Evolutionary conservation across 2,888 invertebrate species (phyloP), one percentile per base, ranked within the genome.

Genomic region (Psococerastis gibbosa): DNA sequence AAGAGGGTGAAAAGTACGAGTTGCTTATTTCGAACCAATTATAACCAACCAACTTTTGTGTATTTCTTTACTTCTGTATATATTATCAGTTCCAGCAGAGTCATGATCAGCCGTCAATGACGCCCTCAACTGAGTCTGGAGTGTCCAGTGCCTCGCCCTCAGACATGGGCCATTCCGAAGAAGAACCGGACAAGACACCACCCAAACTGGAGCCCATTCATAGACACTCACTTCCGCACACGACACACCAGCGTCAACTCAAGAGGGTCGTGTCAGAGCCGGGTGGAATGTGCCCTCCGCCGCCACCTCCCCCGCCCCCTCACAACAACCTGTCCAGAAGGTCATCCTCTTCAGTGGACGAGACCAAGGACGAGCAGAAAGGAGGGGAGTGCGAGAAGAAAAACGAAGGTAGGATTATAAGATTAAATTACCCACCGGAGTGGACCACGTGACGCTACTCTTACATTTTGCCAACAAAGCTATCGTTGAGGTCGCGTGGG

Each of bases 221-320:
- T 11, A 52, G 63, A 22, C 62, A 63, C 49, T 64, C 65, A 2
- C 50, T 61, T 46, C 55, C 55, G 17, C 57, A 50, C 32, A 50
- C 47, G 20, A 20, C n/a, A 13, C 38, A 17, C 20, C 17, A 15
- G 5, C 17, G 38, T 6, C 38, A 38, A 20, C 54, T 71, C 48
- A 72, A 72, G 52, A 60, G 71, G 41, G 70, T 69, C 35, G 67
- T 67, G n/a, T 71, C 71, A 2, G 69, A 68, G 35, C 71, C 71
- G 2, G 63, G 60, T 11, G 62, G 64, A 50, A 60, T 63, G 44
- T 61, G 57, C 59, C 42, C 68, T 55, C 51, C 78, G 0, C 77
- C 78, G 0, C 79, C 78, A 0, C 79, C 79, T 0, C 80, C 79
- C 0, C 79, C 79, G 0, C 73, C 78, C 13, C 75, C 76, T 1